phyloP scores from a whole-genome alignment of 2,888 invertebrate genomes.

The Ochropleura leucogaster region DNA sequence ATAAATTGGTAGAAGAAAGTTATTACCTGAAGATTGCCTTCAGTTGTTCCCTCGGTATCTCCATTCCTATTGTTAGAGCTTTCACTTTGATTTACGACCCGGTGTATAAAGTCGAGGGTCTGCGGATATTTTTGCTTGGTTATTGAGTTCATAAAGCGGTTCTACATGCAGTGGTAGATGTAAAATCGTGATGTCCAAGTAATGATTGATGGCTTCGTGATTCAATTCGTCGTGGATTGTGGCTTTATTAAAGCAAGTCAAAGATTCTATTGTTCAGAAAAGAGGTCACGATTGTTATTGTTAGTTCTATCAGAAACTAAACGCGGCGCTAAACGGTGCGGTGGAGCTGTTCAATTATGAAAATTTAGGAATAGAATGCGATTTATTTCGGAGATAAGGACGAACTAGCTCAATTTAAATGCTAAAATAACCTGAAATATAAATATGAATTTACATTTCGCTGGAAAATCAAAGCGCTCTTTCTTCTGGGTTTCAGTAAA shows the following conservation, averaged over 20 bases:
- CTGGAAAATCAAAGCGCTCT: slow-evolving; percentile 28
- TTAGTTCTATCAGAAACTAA: slow-evolving; percentile 41
- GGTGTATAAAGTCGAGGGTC: slow-evolving; percentile 30
- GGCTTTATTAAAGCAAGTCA: slow-evolving; percentile 41
- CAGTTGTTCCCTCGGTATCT: slow-evolving; percentile 49
- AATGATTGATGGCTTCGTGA: slow-evolving; percentile 69
- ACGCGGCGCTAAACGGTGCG: slow-evolving; percentile 4
- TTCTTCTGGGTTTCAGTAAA: slow-evolving; percentile 24
- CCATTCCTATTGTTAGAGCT: slow-evolving; percentile 48
- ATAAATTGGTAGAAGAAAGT: slow-evolving; percentile 51
- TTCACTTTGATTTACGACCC: slow-evolving; percentile 46
- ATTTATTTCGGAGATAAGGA: slow-evolving; percentile 32
- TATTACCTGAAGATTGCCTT: slow-evolving; percentile 55
- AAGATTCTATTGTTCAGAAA: slow-evolving; percentile 39
- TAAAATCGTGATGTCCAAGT: slow-evolving; percentile 52
- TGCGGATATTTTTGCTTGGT: slow-evolving; percentile 14
- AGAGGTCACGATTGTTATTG: slow-evolving; percentile 49
- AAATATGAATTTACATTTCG: slow-evolving; percentile 38
- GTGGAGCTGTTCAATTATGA: slow-evolving; percentile 30
- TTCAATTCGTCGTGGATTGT: slow-evolving; percentile 56
- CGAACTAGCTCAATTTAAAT: slow-evolving; percentile 32
- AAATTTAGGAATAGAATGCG: slow-evolving; percentile 42
- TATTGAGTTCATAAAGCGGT: slow-evolving; percentile 27
- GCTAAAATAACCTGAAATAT: slow-evolving; percentile 24
- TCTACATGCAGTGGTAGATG: slow-evolving; percentile 20